A percentile compares a stretch with the other conserved stretches of the same genome.
Evolutionary conservation across 1,140 invertebrate genomes (phyloP).

Genomic region (Oryzaephilus surinamensis): DNA sequence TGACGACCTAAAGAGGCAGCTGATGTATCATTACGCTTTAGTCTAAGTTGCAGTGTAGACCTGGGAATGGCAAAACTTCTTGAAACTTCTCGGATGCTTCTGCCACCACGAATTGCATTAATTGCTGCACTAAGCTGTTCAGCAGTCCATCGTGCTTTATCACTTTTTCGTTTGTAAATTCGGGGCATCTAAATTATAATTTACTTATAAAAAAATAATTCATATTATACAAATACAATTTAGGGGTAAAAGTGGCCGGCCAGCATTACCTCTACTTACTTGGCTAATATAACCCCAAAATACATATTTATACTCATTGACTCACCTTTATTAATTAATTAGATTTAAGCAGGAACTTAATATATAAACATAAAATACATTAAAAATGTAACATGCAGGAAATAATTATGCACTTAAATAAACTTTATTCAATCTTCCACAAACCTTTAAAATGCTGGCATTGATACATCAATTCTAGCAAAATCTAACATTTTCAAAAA

Average conservation of each 20-base stretch:
- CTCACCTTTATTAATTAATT: neutral
- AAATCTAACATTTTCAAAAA: neutral
- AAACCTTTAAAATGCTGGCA: neutral
- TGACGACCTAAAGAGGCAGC: neutral
- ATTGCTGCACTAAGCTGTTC: neutral
- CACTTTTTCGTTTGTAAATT: neutral
- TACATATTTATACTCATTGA: neutral
- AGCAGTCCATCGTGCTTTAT: neutral
- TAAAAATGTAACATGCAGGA: neutral
- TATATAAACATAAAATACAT: neutral
- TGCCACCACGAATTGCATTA: neutral
- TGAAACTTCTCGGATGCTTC: neutral
- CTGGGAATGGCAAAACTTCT: neutral
- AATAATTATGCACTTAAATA: neutral
- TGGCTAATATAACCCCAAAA: neutral
- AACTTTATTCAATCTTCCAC: neutral
- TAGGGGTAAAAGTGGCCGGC: neutral
- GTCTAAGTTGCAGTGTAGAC: neutral
- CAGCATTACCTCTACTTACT: neutral
- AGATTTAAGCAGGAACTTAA: neutral
- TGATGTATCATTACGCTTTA: neutral
- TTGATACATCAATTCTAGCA: neutral
- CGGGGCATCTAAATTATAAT: neutral
- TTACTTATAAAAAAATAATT: too few relatives aligned
- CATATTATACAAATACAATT: neutral